Percentiles rank a stretch among this genome's conserved stretches.
Evolutionary conservation across 2,113 vertebrate species (phyloP).

Genomic region (Phylloscopus trochilus): DNA sequence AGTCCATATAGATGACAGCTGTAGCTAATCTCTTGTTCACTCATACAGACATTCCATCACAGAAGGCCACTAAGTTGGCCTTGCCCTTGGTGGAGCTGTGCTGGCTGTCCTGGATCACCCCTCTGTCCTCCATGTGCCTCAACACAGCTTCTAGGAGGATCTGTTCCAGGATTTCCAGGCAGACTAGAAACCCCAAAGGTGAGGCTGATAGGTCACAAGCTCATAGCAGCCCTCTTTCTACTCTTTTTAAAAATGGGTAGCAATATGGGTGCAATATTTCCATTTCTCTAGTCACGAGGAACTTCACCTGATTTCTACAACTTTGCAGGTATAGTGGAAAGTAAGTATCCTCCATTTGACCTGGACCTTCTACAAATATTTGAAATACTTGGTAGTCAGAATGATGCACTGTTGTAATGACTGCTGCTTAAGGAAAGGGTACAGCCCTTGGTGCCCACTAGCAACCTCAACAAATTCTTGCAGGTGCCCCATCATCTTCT

Average conservation of each 20-base stretch:
- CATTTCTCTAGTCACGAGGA: neutral
- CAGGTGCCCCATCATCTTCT: neutral
- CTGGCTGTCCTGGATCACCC: neutral
- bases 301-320: neutral
- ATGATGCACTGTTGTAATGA: neutral
- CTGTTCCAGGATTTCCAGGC: neutral
- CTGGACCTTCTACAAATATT: neutral
- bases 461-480: neutral
- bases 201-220: neutral
- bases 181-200: neutral
- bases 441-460: neutral
- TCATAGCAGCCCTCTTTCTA: neutral
- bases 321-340: neutral
- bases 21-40: neutral
- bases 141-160: neutral
- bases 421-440: neutral
- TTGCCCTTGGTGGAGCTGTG: neutral
- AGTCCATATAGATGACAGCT: neutral
- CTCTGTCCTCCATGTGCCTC: neutral
- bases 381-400: neutral
- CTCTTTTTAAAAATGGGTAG: neutral
- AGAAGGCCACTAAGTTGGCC: neutral
- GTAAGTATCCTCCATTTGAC: neutral
- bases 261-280: neutral
- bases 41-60: accelerated